phyloP scores from a whole-genome alignment of 2,113 vertebrate genomes.

The Candoia aspera region DNA sequence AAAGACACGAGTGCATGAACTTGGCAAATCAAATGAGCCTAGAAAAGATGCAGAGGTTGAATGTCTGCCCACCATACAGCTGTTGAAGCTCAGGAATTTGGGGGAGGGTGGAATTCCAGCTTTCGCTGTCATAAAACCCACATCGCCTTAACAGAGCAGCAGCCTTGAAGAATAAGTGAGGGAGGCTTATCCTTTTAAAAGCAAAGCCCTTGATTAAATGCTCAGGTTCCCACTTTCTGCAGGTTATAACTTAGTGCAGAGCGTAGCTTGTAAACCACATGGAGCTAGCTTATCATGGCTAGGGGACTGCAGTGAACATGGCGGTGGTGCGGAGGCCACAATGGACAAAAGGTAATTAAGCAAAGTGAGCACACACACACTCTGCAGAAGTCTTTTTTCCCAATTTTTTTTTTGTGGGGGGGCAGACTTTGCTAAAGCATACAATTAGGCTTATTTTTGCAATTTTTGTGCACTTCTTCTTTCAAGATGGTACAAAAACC shows the following conservation, averaged over 20 bases:
- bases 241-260: neutral
- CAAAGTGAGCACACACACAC: neutral
- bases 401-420: fast-evolving
- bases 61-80: too few species aligned
- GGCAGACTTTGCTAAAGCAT: neutral
- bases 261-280: neutral
- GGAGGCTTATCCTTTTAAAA: neutral
- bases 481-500: neutral
- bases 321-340: neutral
- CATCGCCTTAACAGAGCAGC: neutral
- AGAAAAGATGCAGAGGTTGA: neutral
- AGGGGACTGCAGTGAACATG: neutral
- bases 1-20: neutral
- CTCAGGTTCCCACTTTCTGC: neutral
- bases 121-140: neutral
- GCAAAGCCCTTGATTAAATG: neutral
- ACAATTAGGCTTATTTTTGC: neutral
- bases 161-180: neutral
- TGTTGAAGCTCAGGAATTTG: neutral
- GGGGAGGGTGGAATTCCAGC: neutral
- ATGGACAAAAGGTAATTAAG: too few species aligned
- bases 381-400: neutral
- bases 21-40: neutral
- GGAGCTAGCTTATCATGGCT: neutral
- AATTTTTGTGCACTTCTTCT: neutral